A percentile compares a stretch with the other conserved stretches of the same genome.
Evolutionary conservation across 2,888 invertebrate species (phyloP).

Genomic region (Thecophora atra): DNA sequence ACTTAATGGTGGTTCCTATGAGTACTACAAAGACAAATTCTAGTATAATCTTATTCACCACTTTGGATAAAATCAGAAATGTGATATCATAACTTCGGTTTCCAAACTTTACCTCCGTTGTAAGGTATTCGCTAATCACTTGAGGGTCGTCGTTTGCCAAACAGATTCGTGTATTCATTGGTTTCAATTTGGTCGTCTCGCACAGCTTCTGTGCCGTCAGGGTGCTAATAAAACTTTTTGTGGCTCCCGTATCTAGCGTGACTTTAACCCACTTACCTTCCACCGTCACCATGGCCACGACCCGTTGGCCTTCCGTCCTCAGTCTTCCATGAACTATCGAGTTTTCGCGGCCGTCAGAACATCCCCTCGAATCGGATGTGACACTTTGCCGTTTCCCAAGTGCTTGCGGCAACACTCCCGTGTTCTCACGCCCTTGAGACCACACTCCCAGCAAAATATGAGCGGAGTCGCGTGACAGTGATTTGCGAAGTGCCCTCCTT

Average conservation of each 20-base stretch:
- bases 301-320: neutral
- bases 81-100: neutral
- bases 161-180: neutral
- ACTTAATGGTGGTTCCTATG: neutral
- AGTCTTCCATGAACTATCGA: neutral
- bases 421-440: neutral
- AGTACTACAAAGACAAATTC: neutral
- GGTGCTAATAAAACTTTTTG: neutral
- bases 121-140: neutral
- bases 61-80: neutral
- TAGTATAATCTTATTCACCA: neutral
- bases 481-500: neutral
- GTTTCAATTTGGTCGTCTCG: neutral
- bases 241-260: neutral
- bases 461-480: neutral
- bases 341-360: neutral
- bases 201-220: neutral
- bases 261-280: neutral
- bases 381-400: neutral
- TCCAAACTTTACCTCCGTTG: neutral
- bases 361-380: neutral
- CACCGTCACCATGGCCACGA: too few species aligned
- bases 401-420: neutral
- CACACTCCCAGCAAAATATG: conserved; percentile 6
- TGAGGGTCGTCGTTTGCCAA: neutral